These are phyloP conservation scores for Pseudomyrmex sp. DNA, from an alignment of 1,140 invertebrate genomes.

Conservation along the genomic window DNA sequence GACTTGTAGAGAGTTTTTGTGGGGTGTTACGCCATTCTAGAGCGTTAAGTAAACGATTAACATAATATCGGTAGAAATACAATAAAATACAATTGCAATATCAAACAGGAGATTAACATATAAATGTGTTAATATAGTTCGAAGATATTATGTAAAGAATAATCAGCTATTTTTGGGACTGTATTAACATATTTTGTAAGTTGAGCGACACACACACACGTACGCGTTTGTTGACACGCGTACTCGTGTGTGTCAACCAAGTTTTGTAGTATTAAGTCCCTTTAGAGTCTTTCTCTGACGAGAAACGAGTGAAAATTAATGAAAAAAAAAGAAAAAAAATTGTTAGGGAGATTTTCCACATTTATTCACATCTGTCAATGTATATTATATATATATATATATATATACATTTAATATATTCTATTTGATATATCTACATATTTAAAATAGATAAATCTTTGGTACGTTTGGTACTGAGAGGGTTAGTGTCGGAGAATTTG, in stretches of 20 bases:
- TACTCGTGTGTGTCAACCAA: too few species aligned
- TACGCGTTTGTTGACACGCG: too few species aligned
- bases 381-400: slow-evolving; percentile 4
- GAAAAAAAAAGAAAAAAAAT: not conserved
- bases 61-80: not conserved
- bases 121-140: not conserved
- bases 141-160: not conserved
- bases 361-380: slow-evolving; percentile 17
- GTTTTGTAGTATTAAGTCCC: too few species aligned
- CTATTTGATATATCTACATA: slow-evolving; percentile 19
- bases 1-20: not conserved
- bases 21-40: not conserved
- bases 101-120: not conserved
- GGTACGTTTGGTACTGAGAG: slow-evolving; percentile 25
- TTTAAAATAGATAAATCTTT: not conserved
- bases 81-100: not conserved
- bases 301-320: too few species aligned
- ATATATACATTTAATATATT: slow-evolving; percentile 9
- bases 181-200: not conserved
- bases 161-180: not conserved
- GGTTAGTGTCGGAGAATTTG: slow-evolving; percentile 22
- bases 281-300: too few species aligned
- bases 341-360: not conserved
- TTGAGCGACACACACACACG: too few species aligned
- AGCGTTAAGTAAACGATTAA: not conserved